Evolutionary conservation across 1,140 invertebrate genomes (phyloP), one percentile per base, ranked within the genome.

Genomic region (Philopotamus ludificatus): DNA sequence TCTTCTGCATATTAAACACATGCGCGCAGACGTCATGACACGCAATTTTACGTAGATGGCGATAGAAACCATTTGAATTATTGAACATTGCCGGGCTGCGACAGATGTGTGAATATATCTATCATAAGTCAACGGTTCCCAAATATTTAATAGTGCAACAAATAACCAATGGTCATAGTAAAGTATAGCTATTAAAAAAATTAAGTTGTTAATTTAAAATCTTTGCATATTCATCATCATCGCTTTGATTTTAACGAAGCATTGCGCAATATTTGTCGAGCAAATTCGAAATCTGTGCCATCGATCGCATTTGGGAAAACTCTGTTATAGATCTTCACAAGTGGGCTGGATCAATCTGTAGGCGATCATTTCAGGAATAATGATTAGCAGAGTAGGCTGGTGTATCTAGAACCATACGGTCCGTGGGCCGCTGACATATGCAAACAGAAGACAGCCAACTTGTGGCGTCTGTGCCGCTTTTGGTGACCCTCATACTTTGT

Each of bases 11-110:
- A n/a, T n/a, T n/a, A n/a, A n/a, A n/a, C n/a, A n/a, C n/a, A n/a
- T n/a, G n/a, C n/a, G n/a, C n/a, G n/a, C n/a, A 26, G 28, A 55
- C 53, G 53, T 55, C 53, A 55, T 55, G 53, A 55, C 53, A 55
- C 53, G 53, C 53, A 55, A 39, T 16, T 55, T 55, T 41, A 55
- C 53, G 16, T 55, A 55, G 34, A 55, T 55, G 53, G 53, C 53
- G 18, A 39, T 55, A 28, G 53, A 55, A 55, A 41, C 53, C 28
- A 55, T 41, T 55, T 55, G 53, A 55, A 55, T 55, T 55, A 55
- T 55, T 55, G 53, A 55, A 53, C 23, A 53, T 53, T 53, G n/a
- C n/a, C n/a, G n/a, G n/a, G 28, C 53, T 2, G 49, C 49, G 20
- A 55, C 53, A 55, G 53, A 55, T 55, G 53, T 53, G 50, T 55